Base-by-base conservation (phyloP, 1,140 invertebrate genomes). In the Medauroidea extradentata region DNA sequence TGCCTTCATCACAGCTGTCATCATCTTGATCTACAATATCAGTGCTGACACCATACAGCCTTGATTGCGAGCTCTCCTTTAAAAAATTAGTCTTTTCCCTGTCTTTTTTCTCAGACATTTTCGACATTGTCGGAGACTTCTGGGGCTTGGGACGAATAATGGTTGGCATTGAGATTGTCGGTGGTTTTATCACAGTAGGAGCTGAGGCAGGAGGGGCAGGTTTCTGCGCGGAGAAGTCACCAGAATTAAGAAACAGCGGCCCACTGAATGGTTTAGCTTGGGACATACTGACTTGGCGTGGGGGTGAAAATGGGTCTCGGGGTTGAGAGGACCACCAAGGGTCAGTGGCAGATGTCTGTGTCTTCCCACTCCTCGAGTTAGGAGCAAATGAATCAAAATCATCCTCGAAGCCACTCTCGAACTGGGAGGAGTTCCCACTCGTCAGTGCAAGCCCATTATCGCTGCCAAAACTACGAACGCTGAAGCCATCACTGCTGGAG, bases 381-480 rank as follows among this genome's bases (percentile, higher is more conserved):
- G 51, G 3, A 53, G 49, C 68, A 16, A 75, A 81, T 18, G 85
- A 78, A 65, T 86, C 84, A 70, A 87, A 88, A 68, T 89, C 86
- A 74, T 89, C 86, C 69, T 88, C 86, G 65, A 88, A 88, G 23
- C 83, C 86, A 75, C 86, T 88, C 70, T 88, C 86, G 39, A 49
- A 48, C 5, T 27, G 4, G 1, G 59, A 60, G n/a, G 49, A 38
- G 18, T 19, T 53, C n/a, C 84, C 82, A 61, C 83, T 83, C 62
- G 71, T 76, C 65, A 82, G 71, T 39, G 21, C 24, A 34, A 59
- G 9, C 11, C 38, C 21, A 79, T 81, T 21, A 69, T 87, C 85
- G 24, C 85, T 88, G 49, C 85, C 85, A 65, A 87, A 88, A 67
- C 86, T 88, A 63, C 88, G 84, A 2, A 88, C 80, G 69, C 85